Percentiles rank a stretch among this genome's conserved stretches.
phyloP scores from a whole-genome alignment of 2,888 invertebrate species.

The Andrena camellia region DNA sequence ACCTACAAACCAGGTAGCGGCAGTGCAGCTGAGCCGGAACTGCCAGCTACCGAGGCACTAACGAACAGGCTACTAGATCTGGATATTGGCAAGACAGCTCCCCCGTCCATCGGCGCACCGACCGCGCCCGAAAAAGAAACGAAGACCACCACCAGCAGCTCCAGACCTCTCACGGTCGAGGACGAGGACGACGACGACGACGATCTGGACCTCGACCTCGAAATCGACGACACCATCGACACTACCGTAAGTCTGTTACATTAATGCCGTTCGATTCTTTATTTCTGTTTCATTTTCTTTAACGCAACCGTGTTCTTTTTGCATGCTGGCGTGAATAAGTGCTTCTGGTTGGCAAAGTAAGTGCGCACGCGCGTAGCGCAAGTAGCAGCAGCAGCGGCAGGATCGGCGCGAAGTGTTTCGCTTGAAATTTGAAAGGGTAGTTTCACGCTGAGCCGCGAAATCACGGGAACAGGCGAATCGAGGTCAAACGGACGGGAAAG shows the following conservation, averaged over 20 bases:
- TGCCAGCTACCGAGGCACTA: constrained; percentile 66
- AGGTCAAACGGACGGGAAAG: constrained; percentile 27
- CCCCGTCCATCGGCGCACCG: constrained; percentile 10
- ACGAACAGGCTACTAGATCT: constrained; percentile 75
- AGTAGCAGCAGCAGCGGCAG: neutral
- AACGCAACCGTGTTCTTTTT: constrained; percentile 55
- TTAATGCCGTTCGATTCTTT: constrained; percentile 1
- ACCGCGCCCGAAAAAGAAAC: constrained; percentile 63
- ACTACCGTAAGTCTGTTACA: constrained; percentile 87
- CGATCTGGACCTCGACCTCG: constrained; percentile 94
- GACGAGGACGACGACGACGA: constrained; percentile 88
- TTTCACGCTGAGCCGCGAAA: neutral
- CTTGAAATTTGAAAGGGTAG: neutral
- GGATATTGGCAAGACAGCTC: constrained; percentile 62
- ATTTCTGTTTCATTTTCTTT: constrained; percentile 18
- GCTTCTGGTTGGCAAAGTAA: constrained; percentile 66
- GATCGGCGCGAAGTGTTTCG: neutral
- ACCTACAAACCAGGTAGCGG: constrained; percentile 69
- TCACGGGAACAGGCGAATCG: constrained; percentile 18
- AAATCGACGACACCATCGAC: constrained; percentile 93
- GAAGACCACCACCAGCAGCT: constrained; percentile 70
- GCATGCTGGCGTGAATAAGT: constrained; percentile 69
- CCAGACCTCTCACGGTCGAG: constrained; percentile 83
- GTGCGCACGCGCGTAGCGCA: constrained; percentile 32
- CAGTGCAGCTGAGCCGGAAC: constrained; percentile 28